Base-by-base conservation (phyloP, 2,797 vertebrate genomes). In the Hydrolagus colliei region DNA sequence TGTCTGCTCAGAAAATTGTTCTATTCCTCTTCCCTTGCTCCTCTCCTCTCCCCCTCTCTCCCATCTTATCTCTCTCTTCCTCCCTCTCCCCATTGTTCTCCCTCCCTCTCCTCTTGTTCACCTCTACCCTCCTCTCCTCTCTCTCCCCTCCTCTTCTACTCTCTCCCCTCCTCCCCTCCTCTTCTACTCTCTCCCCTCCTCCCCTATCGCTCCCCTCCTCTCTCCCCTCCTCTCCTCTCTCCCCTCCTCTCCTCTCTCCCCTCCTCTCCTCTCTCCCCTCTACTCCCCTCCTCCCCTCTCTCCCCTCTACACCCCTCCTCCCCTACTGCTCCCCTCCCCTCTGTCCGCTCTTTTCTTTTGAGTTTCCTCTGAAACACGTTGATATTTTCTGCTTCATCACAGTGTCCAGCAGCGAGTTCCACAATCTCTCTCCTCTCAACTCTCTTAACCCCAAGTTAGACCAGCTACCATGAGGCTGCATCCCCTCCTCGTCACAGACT, bases 191-290 rank as follows among this genome's bases (percentile, higher is more conserved):
- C 88, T 87, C 18, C n/a, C 41, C 41, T 52, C 41, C 6, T 6
- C 41, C 6, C 41, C 6, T 6, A 3, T 6, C 41, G 3, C 6
- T 52, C 41, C 41, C 6, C 0, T 18, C 72, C 72, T 10, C 22
- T 35, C 6, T 52, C 41, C 41, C 6, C 0, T 18, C 72, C 72
- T 10, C 22, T 35, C 0, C 0, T 41, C 84, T 20, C 88, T 87
- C 86, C 8, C 18, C 61, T n/a, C 67, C n/a, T 72, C 87, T 16
- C 87, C 27, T 73, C 86, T 14, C 73, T 68, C 0, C 0, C 73
- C 67, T 18, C 65, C 1, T 13, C 4, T n/a, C 6, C 80, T 74
- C 65, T 88, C 41, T 52, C 41, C 41, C 41, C 41, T 52, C 41
- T 52, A 52, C 41, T 27, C 27, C 27, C 6, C 41, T 3, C 41